These are phyloP conservation scores for Pseudorhombus dupliciocellatus DNA, from an alignment of 2,113 vertebrate species.

Conservation along the genomic window DNA sequence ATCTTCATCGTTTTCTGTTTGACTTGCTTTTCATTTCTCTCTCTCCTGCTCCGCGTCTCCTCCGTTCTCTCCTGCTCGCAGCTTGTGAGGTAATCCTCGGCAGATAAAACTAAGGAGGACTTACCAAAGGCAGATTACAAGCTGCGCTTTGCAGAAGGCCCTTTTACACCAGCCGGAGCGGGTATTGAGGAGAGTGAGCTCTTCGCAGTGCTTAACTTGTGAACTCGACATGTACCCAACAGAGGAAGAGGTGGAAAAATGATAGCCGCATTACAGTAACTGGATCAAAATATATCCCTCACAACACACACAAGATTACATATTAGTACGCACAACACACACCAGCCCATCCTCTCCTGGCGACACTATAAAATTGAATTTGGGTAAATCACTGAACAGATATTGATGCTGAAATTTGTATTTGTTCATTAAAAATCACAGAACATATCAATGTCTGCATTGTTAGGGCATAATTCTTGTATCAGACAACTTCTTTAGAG, in stretches of 20 bases:
- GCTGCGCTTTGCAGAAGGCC: constrained; percentile 79
- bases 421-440: constrained; percentile 3
- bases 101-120: constrained; percentile 84
- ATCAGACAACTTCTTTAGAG: neutral
- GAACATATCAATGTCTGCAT: neutral
- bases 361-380: constrained; percentile 27
- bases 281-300: constrained; percentile 67
- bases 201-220: constrained; percentile 80
- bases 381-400: neutral
- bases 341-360: neutral
- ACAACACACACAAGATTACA: constrained; percentile 41
- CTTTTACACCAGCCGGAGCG: constrained; percentile 76
- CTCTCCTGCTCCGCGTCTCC: constrained; percentile 61
- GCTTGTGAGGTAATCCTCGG: constrained; percentile 82
- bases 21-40: constrained; percentile 72
- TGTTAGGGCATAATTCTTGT: neutral
- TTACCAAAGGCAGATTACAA: constrained; percentile 84
- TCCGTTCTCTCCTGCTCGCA: constrained; percentile 68
- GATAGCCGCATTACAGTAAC: constrained; percentile 76
- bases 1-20: constrained; percentile 77
- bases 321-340: constrained; percentile 27
- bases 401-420: neutral
- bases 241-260: constrained; percentile 72
- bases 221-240: constrained; percentile 74
- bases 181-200: constrained; percentile 77